Conservation (phyloP, 1,140 invertebrate species). For the Bombus breviceps region DNA sequence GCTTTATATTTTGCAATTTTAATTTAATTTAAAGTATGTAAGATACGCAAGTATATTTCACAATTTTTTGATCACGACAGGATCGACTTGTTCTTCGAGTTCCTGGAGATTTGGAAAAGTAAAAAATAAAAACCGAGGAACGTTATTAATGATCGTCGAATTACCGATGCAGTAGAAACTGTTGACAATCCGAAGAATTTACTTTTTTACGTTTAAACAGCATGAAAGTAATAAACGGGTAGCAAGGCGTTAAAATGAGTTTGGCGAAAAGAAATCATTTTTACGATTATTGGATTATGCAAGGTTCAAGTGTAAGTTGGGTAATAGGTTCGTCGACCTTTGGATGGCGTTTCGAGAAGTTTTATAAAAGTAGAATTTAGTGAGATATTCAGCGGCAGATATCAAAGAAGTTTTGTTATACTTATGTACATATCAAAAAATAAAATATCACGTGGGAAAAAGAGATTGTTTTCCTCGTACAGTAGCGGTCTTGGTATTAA, state of each 20-base stretch:
- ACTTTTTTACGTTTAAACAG: not conserved
- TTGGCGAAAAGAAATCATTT: not conserved
- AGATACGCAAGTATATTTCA: no score
- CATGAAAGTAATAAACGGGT: not conserved
- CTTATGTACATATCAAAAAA: no score
- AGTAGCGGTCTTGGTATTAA: no score
- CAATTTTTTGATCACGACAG: rapidly evolving
- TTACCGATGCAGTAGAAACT: not conserved
- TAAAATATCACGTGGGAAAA: no score
- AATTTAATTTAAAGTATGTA: no score
- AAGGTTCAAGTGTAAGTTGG: not conserved
- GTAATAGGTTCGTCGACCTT: not conserved
- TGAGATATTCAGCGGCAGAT: not conserved
- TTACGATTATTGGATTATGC: not conserved
- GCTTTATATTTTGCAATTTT: no score
- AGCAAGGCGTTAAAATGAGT: not conserved
- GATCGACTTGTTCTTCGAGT: not conserved
- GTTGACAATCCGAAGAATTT: not conserved
- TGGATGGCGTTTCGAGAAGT: not conserved
- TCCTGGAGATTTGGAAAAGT: not conserved
- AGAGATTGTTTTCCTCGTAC: no score
- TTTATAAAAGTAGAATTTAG: not conserved
- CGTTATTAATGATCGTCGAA: not conserved
- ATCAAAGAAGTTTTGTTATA: no score
- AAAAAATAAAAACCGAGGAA: not conserved